Percentiles rank a stretch among this genome's conserved stretches.
phyloP scores from a whole-genome alignment of 2,797 vertebrate genomes.

The Rhinophrynus dorsalis region DNA sequence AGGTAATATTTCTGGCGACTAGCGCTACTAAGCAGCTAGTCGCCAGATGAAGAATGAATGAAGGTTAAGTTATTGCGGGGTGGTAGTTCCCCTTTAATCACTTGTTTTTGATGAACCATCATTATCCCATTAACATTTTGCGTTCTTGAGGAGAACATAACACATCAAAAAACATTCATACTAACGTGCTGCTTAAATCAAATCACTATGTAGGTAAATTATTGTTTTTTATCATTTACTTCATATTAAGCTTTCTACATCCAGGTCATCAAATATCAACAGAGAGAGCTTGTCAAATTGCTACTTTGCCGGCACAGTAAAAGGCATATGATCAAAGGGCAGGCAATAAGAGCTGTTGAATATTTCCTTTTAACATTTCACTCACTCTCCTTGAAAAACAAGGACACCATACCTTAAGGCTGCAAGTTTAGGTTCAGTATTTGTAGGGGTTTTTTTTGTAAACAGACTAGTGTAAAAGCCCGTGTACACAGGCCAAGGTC shows the following conservation, averaged over 20 bases:
- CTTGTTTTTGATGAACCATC: too few relatives aligned
- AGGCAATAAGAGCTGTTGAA: slow-evolving; percentile 54
- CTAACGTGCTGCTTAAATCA: slow-evolving; percentile 20
- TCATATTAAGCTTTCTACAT: slow-evolving; percentile 35
- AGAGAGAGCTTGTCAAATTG: slow-evolving; percentile 40
- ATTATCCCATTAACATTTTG: too few relatives aligned
- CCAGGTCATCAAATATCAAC: slow-evolving; percentile 44
- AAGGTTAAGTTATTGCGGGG: too few relatives aligned
- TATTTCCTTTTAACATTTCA: slow-evolving; percentile 59
- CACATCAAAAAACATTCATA: slow-evolving; percentile 11
- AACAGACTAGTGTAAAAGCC: too few relatives aligned
- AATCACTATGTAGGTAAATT: slow-evolving; percentile 39
- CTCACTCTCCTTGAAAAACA: slow-evolving; percentile 50
- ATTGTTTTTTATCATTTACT: slow-evolving; percentile 45
- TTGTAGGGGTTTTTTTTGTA: too few relatives aligned
- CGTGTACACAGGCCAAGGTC: too few relatives aligned
- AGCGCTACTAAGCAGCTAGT: too few relatives aligned
- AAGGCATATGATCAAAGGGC: slow-evolving; percentile 53
- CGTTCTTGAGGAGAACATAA: too few relatives aligned
- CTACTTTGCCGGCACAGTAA: slow-evolving; percentile 48
- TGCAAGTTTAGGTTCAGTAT: slow-evolving; percentile 35
- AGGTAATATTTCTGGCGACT: too few relatives aligned
- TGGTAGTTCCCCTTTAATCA: too few relatives aligned
- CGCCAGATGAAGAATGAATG: too few relatives aligned
- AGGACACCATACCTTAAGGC: slow-evolving; percentile 35